Conservation (phyloP, 2,888 invertebrate species). For the Limenitis camilla region DNA sequence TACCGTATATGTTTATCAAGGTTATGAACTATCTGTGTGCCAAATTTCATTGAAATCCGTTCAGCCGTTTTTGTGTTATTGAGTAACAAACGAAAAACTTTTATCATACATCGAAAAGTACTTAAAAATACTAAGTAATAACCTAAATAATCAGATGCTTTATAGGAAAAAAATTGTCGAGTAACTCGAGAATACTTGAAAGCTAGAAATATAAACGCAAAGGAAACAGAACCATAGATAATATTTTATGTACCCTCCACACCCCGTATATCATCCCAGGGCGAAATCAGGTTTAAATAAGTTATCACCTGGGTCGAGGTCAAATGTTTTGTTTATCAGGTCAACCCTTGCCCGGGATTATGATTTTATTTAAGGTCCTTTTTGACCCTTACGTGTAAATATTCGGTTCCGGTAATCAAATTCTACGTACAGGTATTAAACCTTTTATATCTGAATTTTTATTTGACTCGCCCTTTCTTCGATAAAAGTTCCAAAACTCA, state of each 20-base stretch:
- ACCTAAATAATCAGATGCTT: too few relatives aligned
- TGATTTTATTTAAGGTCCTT: conserved; percentile 9
- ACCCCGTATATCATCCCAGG: conserved; percentile 7
- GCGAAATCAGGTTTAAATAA: conserved; percentile 17
- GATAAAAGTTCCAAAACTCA: too few relatives aligned
- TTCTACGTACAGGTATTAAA: background rate
- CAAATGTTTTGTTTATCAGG: conserved; percentile 20
- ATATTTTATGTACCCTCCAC: background rate
- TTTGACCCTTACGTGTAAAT: background rate
- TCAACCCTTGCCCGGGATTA: conserved; percentile 16
- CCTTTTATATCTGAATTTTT: background rate
- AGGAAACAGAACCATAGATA: background rate
- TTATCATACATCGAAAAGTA: too few relatives aligned
- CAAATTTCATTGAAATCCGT: too few relatives aligned
- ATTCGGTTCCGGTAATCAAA: background rate
- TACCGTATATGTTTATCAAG: too few relatives aligned
- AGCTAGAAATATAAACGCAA: background rate
- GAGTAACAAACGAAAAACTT: too few relatives aligned
- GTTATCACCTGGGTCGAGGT: conserved; percentile 22
- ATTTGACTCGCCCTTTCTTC: too few relatives aligned
- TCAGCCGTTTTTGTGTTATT: too few relatives aligned
- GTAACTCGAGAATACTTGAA: too few relatives aligned
- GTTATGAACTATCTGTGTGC: too few relatives aligned
- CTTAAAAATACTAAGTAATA: too few relatives aligned
- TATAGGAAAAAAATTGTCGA: too few relatives aligned